These are phyloP conservation scores for Piprites chloris DNA, from an alignment of 2,113 vertebrate genomes.

Conservation along the genomic window DNA sequence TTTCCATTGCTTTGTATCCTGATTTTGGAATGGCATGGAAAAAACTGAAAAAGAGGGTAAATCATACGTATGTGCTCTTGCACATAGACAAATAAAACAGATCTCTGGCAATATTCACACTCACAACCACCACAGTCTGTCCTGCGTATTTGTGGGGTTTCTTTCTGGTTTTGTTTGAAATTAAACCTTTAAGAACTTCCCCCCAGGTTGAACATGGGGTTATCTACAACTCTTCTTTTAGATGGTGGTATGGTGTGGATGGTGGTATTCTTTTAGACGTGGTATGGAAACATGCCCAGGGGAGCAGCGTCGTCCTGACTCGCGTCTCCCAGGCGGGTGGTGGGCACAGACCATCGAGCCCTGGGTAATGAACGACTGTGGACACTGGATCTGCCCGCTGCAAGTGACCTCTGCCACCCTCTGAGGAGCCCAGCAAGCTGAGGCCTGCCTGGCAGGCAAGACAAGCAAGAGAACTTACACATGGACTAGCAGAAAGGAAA, in stretches of 20 bases:
- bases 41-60: not conserved
- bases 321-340: rapidly evolving
- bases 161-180: not conserved
- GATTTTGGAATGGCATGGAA: not conserved
- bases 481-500: not conserved
- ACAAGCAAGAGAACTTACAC: not conserved
- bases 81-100: not conserved
- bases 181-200: not conserved
- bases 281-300: rapidly evolving
- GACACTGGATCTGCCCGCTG: not conserved
- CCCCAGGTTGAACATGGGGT: not conserved
- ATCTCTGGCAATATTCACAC: not conserved
- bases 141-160: not conserved
- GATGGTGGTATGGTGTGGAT: too few relatives aligned
- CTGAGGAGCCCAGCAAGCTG: not conserved
- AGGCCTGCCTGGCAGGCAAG: not conserved
- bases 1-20: not conserved
- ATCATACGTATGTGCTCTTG: not conserved
- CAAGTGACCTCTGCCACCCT: not conserved
- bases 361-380: rapidly evolving
- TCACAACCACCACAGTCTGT: not conserved
- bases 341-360: not conserved
- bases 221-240: not conserved
- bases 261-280: too few relatives aligned
- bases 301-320: rapidly evolving